Evolutionary conservation across 2,113 vertebrate genomes (phyloP).

Genomic region (Jaculus jaculus): DNA sequence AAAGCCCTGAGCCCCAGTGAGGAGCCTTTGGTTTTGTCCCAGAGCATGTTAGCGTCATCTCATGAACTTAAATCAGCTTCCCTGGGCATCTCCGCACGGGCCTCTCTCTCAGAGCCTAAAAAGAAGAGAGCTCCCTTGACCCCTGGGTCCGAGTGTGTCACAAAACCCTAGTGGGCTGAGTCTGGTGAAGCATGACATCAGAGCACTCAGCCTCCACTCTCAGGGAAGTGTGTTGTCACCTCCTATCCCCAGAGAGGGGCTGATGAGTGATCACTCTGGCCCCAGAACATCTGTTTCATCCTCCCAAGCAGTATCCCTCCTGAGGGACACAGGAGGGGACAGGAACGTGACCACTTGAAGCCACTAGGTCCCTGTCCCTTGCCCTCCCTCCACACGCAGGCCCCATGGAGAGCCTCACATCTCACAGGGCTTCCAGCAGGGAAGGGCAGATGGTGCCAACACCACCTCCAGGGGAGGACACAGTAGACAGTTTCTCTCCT

Average conservation of each 20-base stretch:
- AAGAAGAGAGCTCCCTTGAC: not conserved
- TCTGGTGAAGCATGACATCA: not conserved
- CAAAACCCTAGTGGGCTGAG: not conserved
- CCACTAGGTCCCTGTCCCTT: not conserved
- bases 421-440: conserved; percentile 29
- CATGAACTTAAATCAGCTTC: not conserved
- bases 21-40: not conserved
- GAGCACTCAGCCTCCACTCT: not conserved
- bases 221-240: conserved; percentile 36
- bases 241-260: conserved; percentile 20
- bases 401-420: not conserved
- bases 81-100: not conserved
- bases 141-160: not conserved
- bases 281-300: conserved; percentile 45
- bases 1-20: not conserved
- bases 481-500: not conserved
- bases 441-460: not conserved
- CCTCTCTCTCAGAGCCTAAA: not conserved
- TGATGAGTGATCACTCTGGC: conserved; percentile 14
- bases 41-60: not conserved
- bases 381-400: not conserved
- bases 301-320: not conserved
- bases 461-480: not conserved
- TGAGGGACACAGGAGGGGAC: not conserved
- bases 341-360: not conserved